A percentile compares a stretch with the other conserved stretches of the same genome.
Conservation (phyloP, 2,888 invertebrate genomes). For the Oscheius sp. region DNA sequence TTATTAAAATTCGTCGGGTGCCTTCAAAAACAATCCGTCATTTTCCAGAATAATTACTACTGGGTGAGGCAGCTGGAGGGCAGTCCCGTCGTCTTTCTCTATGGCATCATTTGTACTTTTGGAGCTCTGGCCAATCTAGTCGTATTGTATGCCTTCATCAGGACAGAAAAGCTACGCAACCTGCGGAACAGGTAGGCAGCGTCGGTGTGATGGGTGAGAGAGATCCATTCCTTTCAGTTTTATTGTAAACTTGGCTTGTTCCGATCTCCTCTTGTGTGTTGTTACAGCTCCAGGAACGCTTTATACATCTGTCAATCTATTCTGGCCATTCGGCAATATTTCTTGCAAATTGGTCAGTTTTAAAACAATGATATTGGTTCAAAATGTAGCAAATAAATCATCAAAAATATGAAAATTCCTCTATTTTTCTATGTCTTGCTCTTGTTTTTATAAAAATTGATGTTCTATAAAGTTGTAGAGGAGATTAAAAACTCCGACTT, state of each 20-base stretch:
- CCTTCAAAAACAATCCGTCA: too few relatives aligned
- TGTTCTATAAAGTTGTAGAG: too few relatives aligned
- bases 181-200: constrained; percentile 58
- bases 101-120: constrained; percentile 64
- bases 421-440: too few relatives aligned
- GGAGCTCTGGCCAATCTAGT: constrained; percentile 66
- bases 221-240: constrained; percentile 54
- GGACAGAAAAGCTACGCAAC: constrained; percentile 62
- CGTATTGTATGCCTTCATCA: constrained; percentile 60
- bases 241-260: constrained; percentile 68
- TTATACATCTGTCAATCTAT: constrained; percentile 64
- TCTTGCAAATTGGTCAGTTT: constrained; percentile 62
- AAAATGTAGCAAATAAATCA: too few relatives aligned
- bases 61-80: constrained; percentile 60
- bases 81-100: constrained; percentile 57
- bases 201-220: too few relatives aligned
- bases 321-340: constrained; percentile 67
- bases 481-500: too few relatives aligned
- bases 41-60: constrained; percentile 63
- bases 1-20: too few relatives aligned
- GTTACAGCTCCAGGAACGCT: constrained; percentile 67
- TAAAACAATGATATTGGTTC: not conserved
- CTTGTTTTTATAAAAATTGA: too few relatives aligned
- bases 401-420: not conserved
- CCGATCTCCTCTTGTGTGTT: constrained; percentile 65